A percentile compares a stretch with the other conserved stretches of the same genome.
These are phyloP conservation scores for Tachyglossus aculeatus DNA, from an alignment of 2,797 vertebrate species.

Conservation along the genomic window DNA sequence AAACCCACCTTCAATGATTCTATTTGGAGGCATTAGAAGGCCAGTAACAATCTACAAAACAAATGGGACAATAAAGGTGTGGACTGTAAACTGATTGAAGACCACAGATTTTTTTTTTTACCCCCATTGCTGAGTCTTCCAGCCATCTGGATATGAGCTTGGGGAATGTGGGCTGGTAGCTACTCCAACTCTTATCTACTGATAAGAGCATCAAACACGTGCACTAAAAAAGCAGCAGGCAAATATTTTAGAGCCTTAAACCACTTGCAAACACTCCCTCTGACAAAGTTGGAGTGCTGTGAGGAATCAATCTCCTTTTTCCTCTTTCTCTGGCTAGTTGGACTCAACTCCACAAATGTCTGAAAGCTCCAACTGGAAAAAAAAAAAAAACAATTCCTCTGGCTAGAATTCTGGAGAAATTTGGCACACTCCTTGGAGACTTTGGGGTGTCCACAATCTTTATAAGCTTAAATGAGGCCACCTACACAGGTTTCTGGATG, in stretches of 20 bases:
- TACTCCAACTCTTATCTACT: constrained; percentile 66
- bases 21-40: constrained; percentile 58
- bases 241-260: constrained; percentile 56
- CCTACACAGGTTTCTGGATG: not conserved
- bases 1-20: constrained; percentile 64
- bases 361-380: no score
- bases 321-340: not conserved
- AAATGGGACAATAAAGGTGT: constrained; percentile 71
- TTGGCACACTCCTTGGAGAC: no score
- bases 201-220: constrained; percentile 68
- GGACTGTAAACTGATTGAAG: constrained; percentile 65
- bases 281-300: constrained; percentile 6
- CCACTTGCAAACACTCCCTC: constrained; percentile 26
- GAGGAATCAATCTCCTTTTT: not conserved
- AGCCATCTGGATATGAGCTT: constrained; percentile 71
- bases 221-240: constrained; percentile 37
- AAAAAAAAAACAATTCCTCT: no score
- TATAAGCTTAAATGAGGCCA: no score
- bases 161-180: constrained; percentile 69
- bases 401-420: no score
- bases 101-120: constrained; percentile 56
- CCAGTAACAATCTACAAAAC: constrained; percentile 65
- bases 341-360: not conserved
- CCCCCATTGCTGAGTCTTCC: constrained; percentile 55
- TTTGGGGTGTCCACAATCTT: not conserved